Conservation (phyloP, 2,888 invertebrate species). For the Stenodema calcarata region DNA sequence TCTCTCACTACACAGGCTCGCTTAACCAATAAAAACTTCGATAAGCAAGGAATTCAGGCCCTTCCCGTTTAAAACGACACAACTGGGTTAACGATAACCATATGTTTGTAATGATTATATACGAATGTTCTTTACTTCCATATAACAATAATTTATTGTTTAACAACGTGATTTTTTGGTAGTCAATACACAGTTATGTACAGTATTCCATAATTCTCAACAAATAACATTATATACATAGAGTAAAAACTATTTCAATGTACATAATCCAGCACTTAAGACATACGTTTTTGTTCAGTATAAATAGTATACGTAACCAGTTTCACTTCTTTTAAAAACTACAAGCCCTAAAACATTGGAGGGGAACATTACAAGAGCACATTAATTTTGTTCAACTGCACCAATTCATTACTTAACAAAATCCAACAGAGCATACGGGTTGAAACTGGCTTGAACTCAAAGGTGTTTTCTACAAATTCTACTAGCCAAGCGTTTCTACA, state of each 20-base stretch:
- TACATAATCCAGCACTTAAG: constrained; percentile 33
- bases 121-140: constrained; percentile 4
- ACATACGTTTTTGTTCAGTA: constrained; percentile 29
- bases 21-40: not conserved
- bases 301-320: constrained; percentile 20
- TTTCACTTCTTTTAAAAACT: not conserved
- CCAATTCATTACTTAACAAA: constrained; percentile 26
- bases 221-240: constrained; percentile 33
- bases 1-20: not conserved
- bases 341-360: constrained; percentile 26
- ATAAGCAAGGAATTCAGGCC: not conserved
- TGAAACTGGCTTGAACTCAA: constrained; percentile 7
- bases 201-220: constrained; percentile 15
- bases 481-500: constrained; percentile 38
- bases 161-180: not conserved
- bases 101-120: not conserved
- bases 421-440: not conserved
- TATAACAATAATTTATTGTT: constrained; percentile 9
- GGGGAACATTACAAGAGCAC: constrained; percentile 21
- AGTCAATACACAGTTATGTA: constrained; percentile 30
- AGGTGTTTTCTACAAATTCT: not conserved
- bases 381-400: not conserved
- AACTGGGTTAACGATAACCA: not conserved
- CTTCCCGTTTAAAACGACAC: not conserved
- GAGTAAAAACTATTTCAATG: constrained; percentile 19